phyloP scores from a whole-genome alignment of 1,140 invertebrate genomes.

The Zaprionus vittiger region DNA sequence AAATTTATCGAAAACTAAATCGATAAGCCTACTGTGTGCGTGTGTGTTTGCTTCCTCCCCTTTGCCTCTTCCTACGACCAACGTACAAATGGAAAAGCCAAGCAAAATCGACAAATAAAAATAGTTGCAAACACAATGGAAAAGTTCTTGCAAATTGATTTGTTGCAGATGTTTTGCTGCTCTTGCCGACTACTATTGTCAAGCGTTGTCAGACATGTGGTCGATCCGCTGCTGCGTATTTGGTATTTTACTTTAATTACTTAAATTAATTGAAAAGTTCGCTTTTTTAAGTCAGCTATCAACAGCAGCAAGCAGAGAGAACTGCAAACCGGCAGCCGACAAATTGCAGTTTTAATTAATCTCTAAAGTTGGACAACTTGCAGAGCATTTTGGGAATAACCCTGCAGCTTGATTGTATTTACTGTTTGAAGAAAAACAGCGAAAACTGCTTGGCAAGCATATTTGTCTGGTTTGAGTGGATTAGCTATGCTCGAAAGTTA shows the following conservation, averaged over 20 bases:
- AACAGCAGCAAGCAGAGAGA: neutral
- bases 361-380: slow-evolving; percentile 26
- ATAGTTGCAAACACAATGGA: slow-evolving; percentile 64
- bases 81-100: slow-evolving; percentile 33
- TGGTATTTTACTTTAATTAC: slow-evolving; percentile 63
- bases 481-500: neutral
- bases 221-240: slow-evolving; percentile 29
- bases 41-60: neutral
- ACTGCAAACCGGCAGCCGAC: slow-evolving; percentile 15
- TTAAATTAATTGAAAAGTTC: slow-evolving; percentile 61
- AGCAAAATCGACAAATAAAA: slow-evolving; percentile 64
- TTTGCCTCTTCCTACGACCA: neutral
- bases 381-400: slow-evolving; percentile 16
- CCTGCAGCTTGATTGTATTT: slow-evolving; percentile 17
- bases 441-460: neutral
- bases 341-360: slow-evolving; percentile 54
- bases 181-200: slow-evolving; percentile 54
- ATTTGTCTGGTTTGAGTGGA: neutral
- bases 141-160: slow-evolving; percentile 76
- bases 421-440: slow-evolving; percentile 1
- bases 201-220: slow-evolving; percentile 55
- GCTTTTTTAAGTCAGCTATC: slow-evolving; percentile 17
- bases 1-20: slow-evolving; percentile 63
- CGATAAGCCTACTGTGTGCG: slow-evolving; percentile 49
- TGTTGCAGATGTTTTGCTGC: slow-evolving; percentile 70